Conservation (phyloP, 2,888 invertebrate genomes). For the Trachelus stipa region DNA sequence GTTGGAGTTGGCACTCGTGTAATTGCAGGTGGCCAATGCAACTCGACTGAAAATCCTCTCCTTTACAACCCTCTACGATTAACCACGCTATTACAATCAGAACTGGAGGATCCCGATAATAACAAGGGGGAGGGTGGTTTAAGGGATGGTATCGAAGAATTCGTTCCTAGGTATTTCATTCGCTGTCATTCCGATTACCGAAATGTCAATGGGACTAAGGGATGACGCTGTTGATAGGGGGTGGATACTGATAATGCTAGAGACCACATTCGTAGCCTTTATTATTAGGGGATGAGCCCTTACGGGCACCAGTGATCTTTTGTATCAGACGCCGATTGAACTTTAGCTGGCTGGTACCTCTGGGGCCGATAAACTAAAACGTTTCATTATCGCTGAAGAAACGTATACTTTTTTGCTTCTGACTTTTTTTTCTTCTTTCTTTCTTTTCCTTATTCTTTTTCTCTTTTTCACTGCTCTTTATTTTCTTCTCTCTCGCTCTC, state of each 20-base stretch:
- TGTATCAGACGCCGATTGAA: conserved; percentile 42
- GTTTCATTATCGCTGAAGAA: conserved; percentile 50
- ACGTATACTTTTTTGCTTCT: neutral
- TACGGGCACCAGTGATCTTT: conserved; percentile 24
- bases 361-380: conserved; percentile 54
- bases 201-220: conserved; percentile 1
- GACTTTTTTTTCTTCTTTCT: no score
- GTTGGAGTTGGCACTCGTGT: conserved; percentile 59
- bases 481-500: conserved; percentile 7
- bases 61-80: neutral
- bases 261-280: conserved; percentile 27
- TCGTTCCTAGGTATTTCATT: no score
- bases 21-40: conserved; percentile 53
- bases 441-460: neutral
- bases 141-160: no score
- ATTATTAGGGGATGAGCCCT: no score
- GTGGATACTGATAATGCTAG: conserved; percentile 15
- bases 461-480: conserved; percentile 13
- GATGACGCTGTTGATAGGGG: neutral
- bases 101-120: no score
- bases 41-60: conserved; percentile 42
- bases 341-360: conserved; percentile 42
- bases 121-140: no score
- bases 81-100: no score
- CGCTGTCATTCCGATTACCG: neutral